These are phyloP conservation scores for Xestoiulus laeticollis DNA, from an alignment of 2,888 invertebrate genomes.

Conservation along the genomic window DNA sequence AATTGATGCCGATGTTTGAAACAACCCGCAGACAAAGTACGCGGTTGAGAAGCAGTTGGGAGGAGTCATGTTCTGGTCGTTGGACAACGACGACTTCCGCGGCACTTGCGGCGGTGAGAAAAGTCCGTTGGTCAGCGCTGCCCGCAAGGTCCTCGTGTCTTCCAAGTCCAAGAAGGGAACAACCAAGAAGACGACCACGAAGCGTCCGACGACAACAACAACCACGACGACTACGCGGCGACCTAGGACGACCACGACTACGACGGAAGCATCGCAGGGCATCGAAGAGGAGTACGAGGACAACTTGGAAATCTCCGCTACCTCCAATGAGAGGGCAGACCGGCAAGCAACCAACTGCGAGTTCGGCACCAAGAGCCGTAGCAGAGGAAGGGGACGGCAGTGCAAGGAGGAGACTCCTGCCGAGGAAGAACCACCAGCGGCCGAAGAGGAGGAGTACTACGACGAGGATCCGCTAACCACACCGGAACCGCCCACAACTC, in stretches of 20 bases:
- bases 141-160: slow-evolving; percentile 54
- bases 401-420: slow-evolving; percentile 27
- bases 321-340: not conserved
- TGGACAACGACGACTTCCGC: slow-evolving; percentile 94
- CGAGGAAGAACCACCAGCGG: not conserved
- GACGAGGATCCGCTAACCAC: slow-evolving; percentile 65
- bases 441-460: slow-evolving; percentile 45
- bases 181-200: slow-evolving; percentile 31
- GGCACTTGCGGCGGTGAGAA: slow-evolving; percentile 87
- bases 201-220: slow-evolving; percentile 36
- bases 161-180: slow-evolving; percentile 36
- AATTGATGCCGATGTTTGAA: not conserved
- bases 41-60: slow-evolving; percentile 85
- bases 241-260: not conserved
- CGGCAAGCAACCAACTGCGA: not conserved
- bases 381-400: not conserved
- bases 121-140: slow-evolving; percentile 90
- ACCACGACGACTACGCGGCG: slow-evolving; percentile 32
- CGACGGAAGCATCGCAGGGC: not conserved
- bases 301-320: not conserved
- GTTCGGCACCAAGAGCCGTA: slow-evolving; percentile 10
- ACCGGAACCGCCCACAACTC: slow-evolving; percentile 87
- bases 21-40: slow-evolving; percentile 72
- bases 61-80: slow-evolving; percentile 93
- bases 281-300: slow-evolving; percentile 42